Conservation (phyloP, 2,113 vertebrate genomes). For the Apistogramma diplotaenia region DNA sequence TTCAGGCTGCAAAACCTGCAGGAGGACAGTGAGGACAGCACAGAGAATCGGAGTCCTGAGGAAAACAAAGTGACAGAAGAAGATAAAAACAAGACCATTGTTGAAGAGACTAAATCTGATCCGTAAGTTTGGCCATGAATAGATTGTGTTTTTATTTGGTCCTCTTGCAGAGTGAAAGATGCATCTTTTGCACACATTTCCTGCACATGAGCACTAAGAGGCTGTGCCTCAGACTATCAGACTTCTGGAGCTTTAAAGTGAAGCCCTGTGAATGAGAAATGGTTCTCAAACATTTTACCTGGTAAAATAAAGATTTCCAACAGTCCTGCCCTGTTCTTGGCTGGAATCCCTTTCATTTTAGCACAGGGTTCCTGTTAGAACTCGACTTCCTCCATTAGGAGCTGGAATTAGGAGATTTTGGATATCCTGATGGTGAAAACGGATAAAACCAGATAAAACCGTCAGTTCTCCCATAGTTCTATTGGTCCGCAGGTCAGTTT, state of each 20-base stretch:
- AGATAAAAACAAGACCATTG: not conserved
- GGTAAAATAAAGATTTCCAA: no score
- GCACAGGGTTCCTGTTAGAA: not conserved
- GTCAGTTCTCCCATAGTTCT: not conserved
- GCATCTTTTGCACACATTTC: not conserved
- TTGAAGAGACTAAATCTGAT: not conserved
- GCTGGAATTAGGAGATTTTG: not conserved
- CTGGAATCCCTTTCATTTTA: not conserved
- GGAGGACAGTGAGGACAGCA: conserved; percentile 47
- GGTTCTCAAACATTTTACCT: no score
- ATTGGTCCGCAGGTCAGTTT: not conserved
- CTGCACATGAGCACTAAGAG: not conserved
- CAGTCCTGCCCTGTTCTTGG: not conserved
- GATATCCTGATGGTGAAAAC: not conserved
- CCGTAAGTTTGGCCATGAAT: conserved; percentile 28
- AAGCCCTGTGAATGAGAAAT: no score
- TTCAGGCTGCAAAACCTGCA: conserved; percentile 56
- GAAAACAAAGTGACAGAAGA: conserved; percentile 13
- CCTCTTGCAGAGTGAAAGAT: not conserved
- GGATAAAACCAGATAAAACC: not conserved
- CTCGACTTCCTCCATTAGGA: not conserved
- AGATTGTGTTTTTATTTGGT: not conserved
- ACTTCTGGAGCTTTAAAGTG: not conserved
- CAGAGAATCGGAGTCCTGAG: conserved; percentile 11
- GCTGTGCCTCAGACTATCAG: not conserved